Evolutionary conservation across 2,888 invertebrate genomes (phyloP), one percentile per base, ranked within the genome.

Genomic region (Pollenia amentaria): DNA sequence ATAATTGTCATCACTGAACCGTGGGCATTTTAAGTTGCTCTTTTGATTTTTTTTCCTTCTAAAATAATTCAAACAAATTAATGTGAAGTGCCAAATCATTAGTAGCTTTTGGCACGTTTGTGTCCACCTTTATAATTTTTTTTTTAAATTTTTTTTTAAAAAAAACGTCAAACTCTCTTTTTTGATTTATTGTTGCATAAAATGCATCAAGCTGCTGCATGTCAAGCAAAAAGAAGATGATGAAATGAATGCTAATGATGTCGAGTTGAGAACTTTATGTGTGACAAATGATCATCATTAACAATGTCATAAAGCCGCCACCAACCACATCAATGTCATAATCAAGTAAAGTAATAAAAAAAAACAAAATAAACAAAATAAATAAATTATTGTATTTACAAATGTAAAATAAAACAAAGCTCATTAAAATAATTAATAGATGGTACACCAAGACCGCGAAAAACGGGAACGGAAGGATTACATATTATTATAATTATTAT

Each of bases 21-120:
- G 60, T 84, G 42, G 62, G 51, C 78, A 67, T 65, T 78, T 84
- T 53, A 78, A 78, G 78, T 65, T 60, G 16, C 12, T 65, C 42
- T 48, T 46, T 53, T 72, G 40, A 14, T 40, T 42, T 51, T 60
- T 14, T 46, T 46, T 78, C 69, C 38, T 79, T 70, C 80, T 72
- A 83, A 78, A 75, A 81, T 75, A 81, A 82, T 65, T 76, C 69
- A 73, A 84, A 62, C 78, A 73, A 84, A 84, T 84, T 84, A 84
- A 79, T 38, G 60, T 79, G 51, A 84, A 84, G 78, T 84, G 84
- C 38, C 73, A 84, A 84, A 79, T 79, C 78, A 67, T 84, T 84
- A 84, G 84, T 60, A 73, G 84, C 84, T 84, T 78, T 79, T 70
- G 62, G 78, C 78, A 79, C 84, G 73, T 84, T 84, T 83, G 51